Conservation (phyloP, 2,888 invertebrate genomes). For the Dexiosoma caninum region DNA sequence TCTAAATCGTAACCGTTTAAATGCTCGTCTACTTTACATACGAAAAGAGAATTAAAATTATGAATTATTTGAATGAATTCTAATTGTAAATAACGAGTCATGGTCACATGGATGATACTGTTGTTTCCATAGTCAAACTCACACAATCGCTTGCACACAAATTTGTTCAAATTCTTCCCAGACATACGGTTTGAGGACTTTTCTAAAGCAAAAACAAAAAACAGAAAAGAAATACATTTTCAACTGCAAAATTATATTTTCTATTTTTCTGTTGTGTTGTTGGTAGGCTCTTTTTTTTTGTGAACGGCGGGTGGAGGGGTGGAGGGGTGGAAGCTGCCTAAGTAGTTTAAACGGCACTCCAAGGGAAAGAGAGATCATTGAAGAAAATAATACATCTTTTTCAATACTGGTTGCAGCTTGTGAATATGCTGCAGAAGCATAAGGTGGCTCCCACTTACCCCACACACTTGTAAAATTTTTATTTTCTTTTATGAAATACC, state of each 20-base stretch:
- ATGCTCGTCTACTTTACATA: no score
- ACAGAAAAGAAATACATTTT: neutral
- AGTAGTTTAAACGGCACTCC: constrained; percentile 24
- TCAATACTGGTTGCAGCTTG: neutral
- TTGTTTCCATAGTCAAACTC: neutral
- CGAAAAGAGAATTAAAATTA: no score
- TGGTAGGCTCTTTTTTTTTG: constrained; percentile 34
- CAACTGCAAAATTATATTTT: constrained; percentile 18
- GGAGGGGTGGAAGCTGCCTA: constrained; percentile 11
- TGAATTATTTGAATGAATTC: no score
- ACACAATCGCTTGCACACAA: constrained; percentile 1
- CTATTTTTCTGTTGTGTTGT: neutral
- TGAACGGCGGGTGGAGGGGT: no score
- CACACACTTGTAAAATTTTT: neutral
- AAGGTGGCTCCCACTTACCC: constrained; percentile 5
- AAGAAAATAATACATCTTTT: neutral
- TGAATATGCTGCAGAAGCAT: neutral
- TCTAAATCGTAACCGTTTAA: no score
- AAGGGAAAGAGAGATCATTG: neutral
- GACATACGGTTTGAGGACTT: neutral
- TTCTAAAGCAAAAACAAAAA: neutral
- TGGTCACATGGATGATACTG: neutral
- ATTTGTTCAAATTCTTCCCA: neutral
- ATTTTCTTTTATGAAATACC: constrained; percentile 1
- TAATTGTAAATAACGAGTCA: neutral